Base-by-base conservation (phyloP, 2,888 invertebrate species). In the Baccha elongata region DNA sequence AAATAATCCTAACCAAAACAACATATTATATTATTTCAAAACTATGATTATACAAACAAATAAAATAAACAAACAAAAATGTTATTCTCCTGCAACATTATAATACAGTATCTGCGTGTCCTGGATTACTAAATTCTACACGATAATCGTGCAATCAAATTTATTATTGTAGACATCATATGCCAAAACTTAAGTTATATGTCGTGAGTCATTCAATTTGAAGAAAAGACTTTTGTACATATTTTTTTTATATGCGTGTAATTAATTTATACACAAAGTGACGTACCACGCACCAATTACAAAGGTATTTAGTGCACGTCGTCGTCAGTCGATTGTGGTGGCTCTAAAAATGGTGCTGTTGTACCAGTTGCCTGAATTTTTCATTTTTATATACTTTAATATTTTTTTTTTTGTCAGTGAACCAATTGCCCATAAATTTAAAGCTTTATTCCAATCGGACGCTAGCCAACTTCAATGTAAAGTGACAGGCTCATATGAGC, bases 301-400 rank as follows among this genome's bases (percentile, higher is more conserved):
- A 21, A 17, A 15, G 68, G 68, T 62, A 79, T 79, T 48, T 37
- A 19, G 52, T 60, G 23, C 42, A 48, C 15, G 23, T 29, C 15
- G 8, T 5, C 5, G 21, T 35, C 7, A 1, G 42, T 52, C 15
- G 17, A 40, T 29, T 4, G 32, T 19, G n/a, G n/a, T 37, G 8
- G 13, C 11, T 10, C 40, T 19, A n/a, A 19, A 58, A 53, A 52
- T 67, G 37, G 23, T 53, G 29, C 26, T 55, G 42, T 68, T 68
- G 67, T 68, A 53, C 23, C 48, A 73, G 62, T 74, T 67, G 72
- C 72, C 60, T 73, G 52, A 23, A 67, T 73, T 68, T 79, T 46
- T 53, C 6, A 3, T 11, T 32, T 35, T 21, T 37, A 8, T 29
- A 21, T 64, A 46, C 29, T 64, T 35, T 60, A 58, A 35, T 52